These are phyloP conservation scores for Sapayoa aenigma DNA, from an alignment of 2,113 vertebrate genomes.

Conservation along the genomic window DNA sequence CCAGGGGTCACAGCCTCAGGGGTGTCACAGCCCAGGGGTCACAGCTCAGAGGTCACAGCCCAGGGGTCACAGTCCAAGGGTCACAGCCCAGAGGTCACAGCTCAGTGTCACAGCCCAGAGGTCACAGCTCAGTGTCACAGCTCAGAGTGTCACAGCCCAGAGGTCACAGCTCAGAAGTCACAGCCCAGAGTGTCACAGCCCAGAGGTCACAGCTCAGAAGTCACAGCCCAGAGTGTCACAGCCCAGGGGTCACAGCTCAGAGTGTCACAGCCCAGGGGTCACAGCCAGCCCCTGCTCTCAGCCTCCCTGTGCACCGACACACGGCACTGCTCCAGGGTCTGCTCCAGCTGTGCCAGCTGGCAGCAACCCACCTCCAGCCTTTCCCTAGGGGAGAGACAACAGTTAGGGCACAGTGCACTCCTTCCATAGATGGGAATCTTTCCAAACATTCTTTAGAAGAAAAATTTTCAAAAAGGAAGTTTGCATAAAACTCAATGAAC, in stretches of 20 bases:
- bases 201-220: too few relatives aligned
- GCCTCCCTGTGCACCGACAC: conserved; percentile 44
- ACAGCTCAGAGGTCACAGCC: too few relatives aligned
- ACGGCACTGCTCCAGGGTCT: conserved; percentile 76
- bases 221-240: background rate
- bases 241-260: background rate
- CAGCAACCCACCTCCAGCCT: conserved; percentile 79
- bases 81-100: too few relatives aligned
- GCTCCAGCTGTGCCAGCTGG: conserved; percentile 81
- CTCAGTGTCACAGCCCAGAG: too few relatives aligned
- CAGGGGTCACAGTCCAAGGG: too few relatives aligned
- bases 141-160: too few relatives aligned
- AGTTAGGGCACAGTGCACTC: background rate
- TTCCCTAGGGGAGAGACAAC: conserved; percentile 68
- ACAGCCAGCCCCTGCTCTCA: conserved; percentile 57
- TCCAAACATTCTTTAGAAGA: background rate
- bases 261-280: background rate
- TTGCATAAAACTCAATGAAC: background rate
- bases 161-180: background rate
- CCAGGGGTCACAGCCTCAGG: too few relatives aligned
- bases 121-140: background rate
- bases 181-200: background rate
- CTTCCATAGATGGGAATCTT: background rate
- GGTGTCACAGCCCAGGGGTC: too few relatives aligned
- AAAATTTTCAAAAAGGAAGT: background rate